Evolutionary conservation across 2,113 vertebrate species (phyloP).

Genomic region (Gasterosteus aculeatus): DNA sequence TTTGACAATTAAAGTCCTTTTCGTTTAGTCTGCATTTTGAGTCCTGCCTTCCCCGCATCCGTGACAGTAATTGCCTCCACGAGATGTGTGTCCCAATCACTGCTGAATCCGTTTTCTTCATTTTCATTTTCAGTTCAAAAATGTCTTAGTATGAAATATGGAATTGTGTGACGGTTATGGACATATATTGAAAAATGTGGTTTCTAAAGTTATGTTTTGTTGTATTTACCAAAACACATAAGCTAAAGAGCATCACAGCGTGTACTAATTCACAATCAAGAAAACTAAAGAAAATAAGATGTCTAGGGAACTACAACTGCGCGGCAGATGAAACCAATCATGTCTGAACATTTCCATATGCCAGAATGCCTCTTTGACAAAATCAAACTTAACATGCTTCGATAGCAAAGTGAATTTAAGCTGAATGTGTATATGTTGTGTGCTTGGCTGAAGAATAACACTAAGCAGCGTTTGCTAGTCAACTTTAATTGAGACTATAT

Average conservation of each 20-base stretch:
- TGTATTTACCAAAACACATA: neutral
- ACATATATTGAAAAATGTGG: neutral
- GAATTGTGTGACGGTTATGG: neutral
- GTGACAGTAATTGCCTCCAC: neutral
- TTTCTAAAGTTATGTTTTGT: neutral
- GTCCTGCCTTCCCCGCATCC: no score
- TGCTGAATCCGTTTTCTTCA: neutral
- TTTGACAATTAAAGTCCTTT: no score
- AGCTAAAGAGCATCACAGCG: neutral
- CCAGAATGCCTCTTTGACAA: slow-evolving; percentile 49
- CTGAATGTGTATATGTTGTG: slow-evolving; percentile 3
- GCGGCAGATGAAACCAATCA: slow-evolving; percentile 56
- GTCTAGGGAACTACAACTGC: slow-evolving; percentile 1
- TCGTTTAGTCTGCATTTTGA: no score
- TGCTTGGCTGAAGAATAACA: slow-evolving; percentile 5
- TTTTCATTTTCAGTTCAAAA: neutral
- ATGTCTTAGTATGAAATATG: neutral
- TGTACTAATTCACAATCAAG: neutral
- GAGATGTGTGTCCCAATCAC: neutral
- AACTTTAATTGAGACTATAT: slow-evolving; percentile 19
- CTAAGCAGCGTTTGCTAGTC: slow-evolving; percentile 14
- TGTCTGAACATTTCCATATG: slow-evolving; percentile 44
- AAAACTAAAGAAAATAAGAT: slow-evolving; percentile 19
- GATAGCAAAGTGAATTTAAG: slow-evolving; percentile 50
- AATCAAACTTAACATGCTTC: slow-evolving; percentile 53